These are phyloP conservation scores for Alethe castanea DNA, from an alignment of 2,113 vertebrate species.

Conservation along the genomic window DNA sequence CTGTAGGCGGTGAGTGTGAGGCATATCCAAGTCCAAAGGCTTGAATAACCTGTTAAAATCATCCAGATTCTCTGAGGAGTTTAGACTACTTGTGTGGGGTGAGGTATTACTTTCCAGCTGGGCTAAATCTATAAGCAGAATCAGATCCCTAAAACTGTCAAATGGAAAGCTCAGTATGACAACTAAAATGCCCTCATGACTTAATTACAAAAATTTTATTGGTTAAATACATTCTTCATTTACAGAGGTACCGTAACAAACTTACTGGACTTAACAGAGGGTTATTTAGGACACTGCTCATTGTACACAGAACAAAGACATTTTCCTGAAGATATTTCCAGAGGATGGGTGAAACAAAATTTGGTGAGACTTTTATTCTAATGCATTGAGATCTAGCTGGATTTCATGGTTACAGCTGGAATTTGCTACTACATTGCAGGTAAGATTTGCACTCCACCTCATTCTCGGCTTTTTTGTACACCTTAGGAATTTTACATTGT, in stretches of 20 bases:
- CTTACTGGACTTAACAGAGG: conserved; percentile 1
- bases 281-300: conserved; percentile 14
- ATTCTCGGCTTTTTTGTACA: neutral
- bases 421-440: neutral
- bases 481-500: neutral
- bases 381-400: neutral
- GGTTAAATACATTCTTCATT: conserved; percentile 64
- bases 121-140: neutral
- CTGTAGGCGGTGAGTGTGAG: neutral
- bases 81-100: neutral
- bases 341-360: neutral
- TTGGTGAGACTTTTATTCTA: neutral
- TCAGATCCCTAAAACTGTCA: neutral
- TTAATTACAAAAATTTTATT: conserved; percentile 60
- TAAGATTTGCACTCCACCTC: neutral
- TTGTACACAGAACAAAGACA: neutral
- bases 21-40: accelerated
- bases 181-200: neutral
- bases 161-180: neutral
- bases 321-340: neutral
- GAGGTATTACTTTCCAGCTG: neutral
- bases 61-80: neutral
- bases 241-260: conserved; percentile 54
- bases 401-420: neutral
- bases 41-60: neutral